These are phyloP conservation scores for Holothuria leucospilota DNA, from an alignment of 53 echinoderm and acorn worm genomes.

Conservation along the genomic window DNA sequence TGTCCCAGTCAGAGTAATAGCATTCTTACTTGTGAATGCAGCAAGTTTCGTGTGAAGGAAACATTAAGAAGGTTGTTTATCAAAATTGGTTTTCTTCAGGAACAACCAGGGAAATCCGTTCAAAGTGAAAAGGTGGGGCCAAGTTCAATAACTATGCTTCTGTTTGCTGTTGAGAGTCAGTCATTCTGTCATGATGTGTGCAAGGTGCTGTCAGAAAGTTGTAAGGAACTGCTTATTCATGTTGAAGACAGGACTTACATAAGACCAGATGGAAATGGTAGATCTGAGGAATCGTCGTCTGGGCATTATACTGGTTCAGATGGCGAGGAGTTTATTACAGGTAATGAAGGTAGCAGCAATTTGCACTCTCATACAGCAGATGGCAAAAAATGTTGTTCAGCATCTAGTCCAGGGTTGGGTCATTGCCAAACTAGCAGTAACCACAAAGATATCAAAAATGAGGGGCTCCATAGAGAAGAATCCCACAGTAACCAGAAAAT, in stretches of 20 bases:
- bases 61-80: conserved; percentile 3
- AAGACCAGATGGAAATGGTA: no score
- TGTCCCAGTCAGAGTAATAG: neutral
- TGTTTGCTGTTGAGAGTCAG: neutral
- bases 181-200: neutral
- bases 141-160: neutral
- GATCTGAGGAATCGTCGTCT: no score
- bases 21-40: neutral
- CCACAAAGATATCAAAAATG: no score
- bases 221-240: neutral
- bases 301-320: no score
- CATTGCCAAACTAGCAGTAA: no score
- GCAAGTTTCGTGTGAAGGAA: neutral
- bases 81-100: neutral
- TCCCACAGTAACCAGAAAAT: neutral
- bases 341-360: no score
- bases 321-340: no score
- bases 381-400: no score
- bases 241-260: neutral
- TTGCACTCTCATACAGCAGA: no score
- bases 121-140: neutral
- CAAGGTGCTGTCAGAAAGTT: neutral
- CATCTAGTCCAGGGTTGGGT: no score
- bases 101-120: no score
- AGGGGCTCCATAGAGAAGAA: no score